These are phyloP conservation scores for Okapia johnstoni DNA, from an alignment of 2,113 vertebrate species.

Conservation along the genomic window DNA sequence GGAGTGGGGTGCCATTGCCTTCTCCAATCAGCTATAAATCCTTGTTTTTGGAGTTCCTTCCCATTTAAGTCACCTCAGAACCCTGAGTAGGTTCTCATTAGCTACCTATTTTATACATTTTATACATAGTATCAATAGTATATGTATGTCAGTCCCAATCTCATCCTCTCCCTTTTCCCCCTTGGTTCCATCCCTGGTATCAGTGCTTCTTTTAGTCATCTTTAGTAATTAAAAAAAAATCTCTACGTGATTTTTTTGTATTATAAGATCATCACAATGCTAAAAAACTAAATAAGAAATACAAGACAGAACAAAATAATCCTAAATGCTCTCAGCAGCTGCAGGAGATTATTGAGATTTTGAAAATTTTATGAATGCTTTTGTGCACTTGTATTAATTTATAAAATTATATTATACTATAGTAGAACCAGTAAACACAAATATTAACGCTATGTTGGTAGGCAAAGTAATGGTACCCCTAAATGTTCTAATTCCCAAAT, in stretches of 20 bases:
- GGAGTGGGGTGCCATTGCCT: too few relatives aligned
- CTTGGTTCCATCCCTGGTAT: not conserved
- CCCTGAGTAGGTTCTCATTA: not conserved
- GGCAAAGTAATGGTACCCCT: not conserved
- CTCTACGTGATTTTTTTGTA: not conserved
- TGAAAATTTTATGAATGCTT: not conserved
- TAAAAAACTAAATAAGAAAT: not conserved
- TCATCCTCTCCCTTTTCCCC: not conserved
- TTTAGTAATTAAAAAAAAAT: not conserved
- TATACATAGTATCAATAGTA: not conserved
- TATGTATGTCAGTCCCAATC: not conserved
- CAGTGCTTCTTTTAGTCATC: not conserved
- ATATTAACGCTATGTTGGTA: not conserved
- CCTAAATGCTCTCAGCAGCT: not conserved
- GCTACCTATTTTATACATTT: not conserved
- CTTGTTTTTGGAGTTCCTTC: not conserved
- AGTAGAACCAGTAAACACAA: not conserved
- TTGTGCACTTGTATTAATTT: not conserved
- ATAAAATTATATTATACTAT: not conserved
- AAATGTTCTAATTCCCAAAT: not conserved
- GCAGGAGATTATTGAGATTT: not conserved
- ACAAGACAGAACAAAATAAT: not conserved
- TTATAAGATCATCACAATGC: not conserved
- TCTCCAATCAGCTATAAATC: not conserved
- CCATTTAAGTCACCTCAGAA: not conserved